These are phyloP conservation scores for Botia kubotai DNA, from an alignment of 2,797 vertebrate species.

Conservation along the genomic window DNA sequence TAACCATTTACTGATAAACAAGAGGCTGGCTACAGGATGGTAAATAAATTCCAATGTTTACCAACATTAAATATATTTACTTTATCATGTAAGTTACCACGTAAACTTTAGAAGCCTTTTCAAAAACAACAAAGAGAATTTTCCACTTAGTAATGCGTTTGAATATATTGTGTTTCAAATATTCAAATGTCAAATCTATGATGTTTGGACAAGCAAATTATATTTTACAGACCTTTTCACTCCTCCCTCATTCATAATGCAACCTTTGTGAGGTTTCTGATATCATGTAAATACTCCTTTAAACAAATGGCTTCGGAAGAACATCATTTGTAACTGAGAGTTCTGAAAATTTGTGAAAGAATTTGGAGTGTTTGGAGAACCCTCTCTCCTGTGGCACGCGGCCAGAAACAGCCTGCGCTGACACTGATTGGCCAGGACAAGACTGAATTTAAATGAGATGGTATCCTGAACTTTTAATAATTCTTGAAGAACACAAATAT, in stretches of 20 bases:
- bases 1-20: background rate
- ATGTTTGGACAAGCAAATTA: background rate
- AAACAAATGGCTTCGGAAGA: constrained; percentile 35
- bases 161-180: background rate
- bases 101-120: no score
- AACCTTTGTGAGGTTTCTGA: constrained; percentile 14
- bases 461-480: constrained; percentile 43
- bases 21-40: background rate
- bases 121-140: no score
- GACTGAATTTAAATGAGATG: constrained; percentile 38
- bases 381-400: constrained; percentile 11
- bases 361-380: constrained; percentile 23
- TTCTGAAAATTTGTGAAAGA: constrained; percentile 30
- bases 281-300: constrained; percentile 37
- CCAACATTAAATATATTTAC: background rate
- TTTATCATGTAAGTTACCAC: background rate
- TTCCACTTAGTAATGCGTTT: background rate
- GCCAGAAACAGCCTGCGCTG: constrained; percentile 3
- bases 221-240: background rate
- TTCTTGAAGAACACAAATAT: constrained; percentile 39
- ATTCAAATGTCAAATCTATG: background rate
- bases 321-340: constrained; percentile 27
- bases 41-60: background rate
- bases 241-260: background rate
- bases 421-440: constrained; percentile 30